Evolutionary conservation across 2,797 vertebrate species (phyloP).

Genomic region (Cheirogaleus major): DNA sequence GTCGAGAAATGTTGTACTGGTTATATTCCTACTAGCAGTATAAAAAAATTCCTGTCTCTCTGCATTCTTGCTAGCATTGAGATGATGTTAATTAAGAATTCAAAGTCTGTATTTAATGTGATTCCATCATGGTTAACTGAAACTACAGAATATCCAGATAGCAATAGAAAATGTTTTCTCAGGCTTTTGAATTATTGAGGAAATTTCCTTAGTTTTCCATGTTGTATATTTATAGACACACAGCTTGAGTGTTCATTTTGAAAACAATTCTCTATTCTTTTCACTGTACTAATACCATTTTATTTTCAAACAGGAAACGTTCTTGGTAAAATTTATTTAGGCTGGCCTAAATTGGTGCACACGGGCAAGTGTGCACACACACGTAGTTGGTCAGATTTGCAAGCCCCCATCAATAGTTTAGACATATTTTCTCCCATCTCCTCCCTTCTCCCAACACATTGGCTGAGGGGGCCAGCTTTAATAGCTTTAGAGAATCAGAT

Average conservation of each 20-base stretch:
- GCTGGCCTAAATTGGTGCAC: neutral
- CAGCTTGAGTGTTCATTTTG: neutral
- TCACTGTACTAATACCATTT: neutral
- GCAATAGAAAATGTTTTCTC: neutral
- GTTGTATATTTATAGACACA: neutral
- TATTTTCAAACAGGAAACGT: slow-evolving; percentile 22
- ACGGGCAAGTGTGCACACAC: neutral
- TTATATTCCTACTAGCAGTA: neutral
- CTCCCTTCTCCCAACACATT: neutral
- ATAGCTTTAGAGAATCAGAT: slow-evolving; percentile 8
- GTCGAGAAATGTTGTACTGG: neutral
- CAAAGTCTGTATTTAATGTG: neutral
- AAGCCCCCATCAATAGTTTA: neutral
- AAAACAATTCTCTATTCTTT: slow-evolving; percentile 5
- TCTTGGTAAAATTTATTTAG: neutral
- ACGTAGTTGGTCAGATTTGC: neutral
- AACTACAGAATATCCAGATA: neutral
- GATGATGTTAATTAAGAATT: slow-evolving; percentile 33
- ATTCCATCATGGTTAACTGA: neutral
- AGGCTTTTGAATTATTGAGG: neutral
- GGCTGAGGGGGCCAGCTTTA: neutral
- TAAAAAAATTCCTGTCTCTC: neutral
- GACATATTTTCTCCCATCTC: neutral
- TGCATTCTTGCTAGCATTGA: neutral
- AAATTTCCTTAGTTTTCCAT: neutral